Percentiles rank a stretch among this genome's conserved stretches.
Conservation (phyloP, 2,113 vertebrate species). For the Brevimyrus niger region DNA sequence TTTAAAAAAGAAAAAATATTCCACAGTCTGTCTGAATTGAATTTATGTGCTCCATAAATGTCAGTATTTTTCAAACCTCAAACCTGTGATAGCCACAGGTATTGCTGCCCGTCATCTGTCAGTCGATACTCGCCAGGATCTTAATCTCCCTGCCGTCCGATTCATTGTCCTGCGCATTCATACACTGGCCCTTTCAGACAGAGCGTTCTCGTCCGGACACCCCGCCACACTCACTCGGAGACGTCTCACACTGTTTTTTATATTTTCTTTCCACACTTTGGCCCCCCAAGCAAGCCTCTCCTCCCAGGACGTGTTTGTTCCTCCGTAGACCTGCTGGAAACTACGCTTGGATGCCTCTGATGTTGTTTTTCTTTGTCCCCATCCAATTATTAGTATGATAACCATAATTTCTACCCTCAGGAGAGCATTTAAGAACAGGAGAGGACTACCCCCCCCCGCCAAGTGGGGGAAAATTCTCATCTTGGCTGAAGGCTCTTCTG, state of each 20-base stretch:
- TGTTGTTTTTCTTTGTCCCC: not conserved
- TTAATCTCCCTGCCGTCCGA: not conserved
- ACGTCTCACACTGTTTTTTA: not conserved
- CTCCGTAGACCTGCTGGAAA: not conserved
- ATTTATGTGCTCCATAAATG: not conserved
- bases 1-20: not conserved
- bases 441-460: not conserved
- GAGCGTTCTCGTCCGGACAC: not conserved
- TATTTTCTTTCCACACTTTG: not conserved
- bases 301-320: not conserved
- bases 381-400: conserved; percentile 6
- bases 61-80: not conserved
- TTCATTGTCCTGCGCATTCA: not conserved
- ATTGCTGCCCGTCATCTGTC: not conserved
- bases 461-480: not conserved
- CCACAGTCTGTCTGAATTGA: not conserved
- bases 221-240: not conserved
- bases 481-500: not conserved
- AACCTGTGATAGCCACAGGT: not conserved
- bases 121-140: not conserved
- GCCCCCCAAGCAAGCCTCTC: not conserved
- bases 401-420: not conserved
- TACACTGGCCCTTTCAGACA: not conserved
- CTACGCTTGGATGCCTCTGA: not conserved
- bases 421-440: not conserved